These are phyloP conservation scores for Oryzias dopingdopingensis DNA, from an alignment of 2,797 vertebrate genomes.

Conservation along the genomic window DNA sequence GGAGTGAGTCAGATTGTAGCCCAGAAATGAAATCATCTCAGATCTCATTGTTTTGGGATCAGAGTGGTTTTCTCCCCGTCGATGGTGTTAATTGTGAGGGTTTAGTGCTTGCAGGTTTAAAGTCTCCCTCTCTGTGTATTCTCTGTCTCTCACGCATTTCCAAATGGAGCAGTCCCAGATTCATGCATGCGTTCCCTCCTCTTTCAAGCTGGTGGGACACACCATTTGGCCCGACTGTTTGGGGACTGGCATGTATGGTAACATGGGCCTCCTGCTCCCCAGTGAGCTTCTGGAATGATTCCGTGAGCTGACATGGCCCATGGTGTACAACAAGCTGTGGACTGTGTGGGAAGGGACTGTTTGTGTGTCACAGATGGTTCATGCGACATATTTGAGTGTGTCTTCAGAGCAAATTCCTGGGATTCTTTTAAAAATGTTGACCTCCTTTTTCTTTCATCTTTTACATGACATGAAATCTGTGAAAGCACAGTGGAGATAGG, in stretches of 20 bases:
- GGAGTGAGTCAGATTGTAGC: slow-evolving; percentile 19
- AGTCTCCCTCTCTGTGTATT: slow-evolving; percentile 22
- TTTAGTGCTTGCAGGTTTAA: slow-evolving; percentile 54
- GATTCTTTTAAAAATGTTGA: slow-evolving; percentile 42
- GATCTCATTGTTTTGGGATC: slow-evolving; percentile 52
- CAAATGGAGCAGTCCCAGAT: slow-evolving; percentile 43
- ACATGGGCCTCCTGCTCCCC: slow-evolving; percentile 36
- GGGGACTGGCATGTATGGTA: slow-evolving; percentile 32
- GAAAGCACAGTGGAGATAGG: background rate
- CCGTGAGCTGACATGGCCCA: slow-evolving; percentile 47
- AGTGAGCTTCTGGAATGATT: slow-evolving; percentile 49
- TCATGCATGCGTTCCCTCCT: slow-evolving; percentile 28
- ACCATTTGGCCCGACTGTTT: slow-evolving; percentile 52
- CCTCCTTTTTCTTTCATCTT: slow-evolving; percentile 4
- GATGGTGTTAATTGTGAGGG: slow-evolving; percentile 52
- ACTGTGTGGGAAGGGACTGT: slow-evolving; percentile 34
- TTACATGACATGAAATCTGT: slow-evolving; percentile 8
- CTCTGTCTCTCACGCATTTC: slow-evolving; percentile 20
- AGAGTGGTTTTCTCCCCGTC: slow-evolving; percentile 35
- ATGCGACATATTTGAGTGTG: slow-evolving; percentile 27
- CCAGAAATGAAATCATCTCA: slow-evolving; percentile 32
- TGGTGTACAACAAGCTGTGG: slow-evolving; percentile 49
- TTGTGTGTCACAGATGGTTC: slow-evolving; percentile 50
- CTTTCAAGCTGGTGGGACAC: slow-evolving; percentile 46
- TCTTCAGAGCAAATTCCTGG: slow-evolving; percentile 47